Evolutionary conservation across 2,113 vertebrate species (phyloP).

Genomic region (Dicaeum eximium): DNA sequence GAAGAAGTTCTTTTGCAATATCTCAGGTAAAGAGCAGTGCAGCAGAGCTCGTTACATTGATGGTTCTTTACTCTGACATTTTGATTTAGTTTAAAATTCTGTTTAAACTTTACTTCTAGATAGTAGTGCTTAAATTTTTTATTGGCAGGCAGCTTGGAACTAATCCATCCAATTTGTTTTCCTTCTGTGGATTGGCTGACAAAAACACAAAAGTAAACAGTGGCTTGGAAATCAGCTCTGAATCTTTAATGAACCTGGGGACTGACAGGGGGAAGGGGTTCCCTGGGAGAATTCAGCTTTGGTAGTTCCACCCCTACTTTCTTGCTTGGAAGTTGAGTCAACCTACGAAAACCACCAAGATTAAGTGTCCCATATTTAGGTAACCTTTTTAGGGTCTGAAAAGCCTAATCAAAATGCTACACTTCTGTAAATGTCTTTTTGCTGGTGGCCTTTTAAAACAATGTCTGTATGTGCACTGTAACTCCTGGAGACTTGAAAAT

Average conservation of each 20-base stretch:
- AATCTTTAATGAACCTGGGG: not conserved
- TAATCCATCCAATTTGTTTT: conserved; percentile 12
- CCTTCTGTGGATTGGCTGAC: conserved; percentile 30
- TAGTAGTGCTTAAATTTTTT: conserved; percentile 45
- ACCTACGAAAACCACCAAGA: not conserved
- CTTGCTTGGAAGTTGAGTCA: not conserved
- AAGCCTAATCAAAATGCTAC: not conserved
- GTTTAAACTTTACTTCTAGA: conserved; percentile 45
- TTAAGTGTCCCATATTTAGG: not conserved
- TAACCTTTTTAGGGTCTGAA: not conserved
- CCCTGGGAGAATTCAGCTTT: not conserved
- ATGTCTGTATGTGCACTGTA: not conserved
- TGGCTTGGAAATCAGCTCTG: not conserved
- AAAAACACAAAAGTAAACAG: conserved; percentile 30
- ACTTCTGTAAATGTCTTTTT: not conserved
- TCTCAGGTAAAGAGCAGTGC: conserved; percentile 1
- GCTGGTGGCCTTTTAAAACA: not conserved
- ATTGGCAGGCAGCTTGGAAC: conserved; percentile 42
- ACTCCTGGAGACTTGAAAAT: not conserved
- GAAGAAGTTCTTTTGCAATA: not conserved
- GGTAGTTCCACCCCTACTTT: not conserved
- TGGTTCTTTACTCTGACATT: conserved; percentile 43
- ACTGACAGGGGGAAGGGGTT: not conserved
- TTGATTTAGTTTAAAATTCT: conserved; percentile 58
- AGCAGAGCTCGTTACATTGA: conserved; percentile 2